Evolutionary conservation across 1,140 invertebrate species (phyloP), one percentile per base, ranked within the genome.

Genomic region (Centruroides vittatus): DNA sequence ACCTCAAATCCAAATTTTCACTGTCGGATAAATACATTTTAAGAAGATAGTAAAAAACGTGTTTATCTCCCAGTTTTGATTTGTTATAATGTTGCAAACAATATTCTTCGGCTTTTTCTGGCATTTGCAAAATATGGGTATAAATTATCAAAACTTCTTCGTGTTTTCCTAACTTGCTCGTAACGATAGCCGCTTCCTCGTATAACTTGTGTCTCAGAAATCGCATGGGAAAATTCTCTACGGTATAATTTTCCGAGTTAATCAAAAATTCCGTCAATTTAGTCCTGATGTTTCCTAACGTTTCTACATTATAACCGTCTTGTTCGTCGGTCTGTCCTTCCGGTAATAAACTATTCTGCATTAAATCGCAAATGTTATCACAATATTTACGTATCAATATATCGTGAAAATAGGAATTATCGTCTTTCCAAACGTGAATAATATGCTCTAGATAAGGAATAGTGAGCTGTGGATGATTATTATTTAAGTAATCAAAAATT

Each of bases 381-480:
- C 84, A 80, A 67, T 93, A 93, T 71, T 89, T 86, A 71, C 86
- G 85, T 4, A 94, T 82, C 13, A 98, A 75, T 11, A 86, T 84
- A 73, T 98, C 94, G 70, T 98, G 95, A 66, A 96, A 90, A 12
- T 88, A 70, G 0, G 86, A 78, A 71, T 86, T 89, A 3, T 79
- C 83, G 66, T 98, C 95, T 59, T 86, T 80, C 89, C 93, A 97
- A 8, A 82, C 80, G 64, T 86, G 79, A 35, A 99, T 90, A 0
- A 98, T 81, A 73, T 98, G 92, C 72, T 98, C 93, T 67, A 98
- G 75, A 74, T 98, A 99, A 1, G 88, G 86, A 70, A 96, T 89
- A 0, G 92, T 86, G 35, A 94, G 74, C 55, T 80, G 71, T 63
- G 86, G 84, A 65, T 92, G 86, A 63, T 83, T 86, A 68, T 84